phyloP scores from a whole-genome alignment of 2,888 invertebrate genomes.

The Leptopilina drosophilae region DNA sequence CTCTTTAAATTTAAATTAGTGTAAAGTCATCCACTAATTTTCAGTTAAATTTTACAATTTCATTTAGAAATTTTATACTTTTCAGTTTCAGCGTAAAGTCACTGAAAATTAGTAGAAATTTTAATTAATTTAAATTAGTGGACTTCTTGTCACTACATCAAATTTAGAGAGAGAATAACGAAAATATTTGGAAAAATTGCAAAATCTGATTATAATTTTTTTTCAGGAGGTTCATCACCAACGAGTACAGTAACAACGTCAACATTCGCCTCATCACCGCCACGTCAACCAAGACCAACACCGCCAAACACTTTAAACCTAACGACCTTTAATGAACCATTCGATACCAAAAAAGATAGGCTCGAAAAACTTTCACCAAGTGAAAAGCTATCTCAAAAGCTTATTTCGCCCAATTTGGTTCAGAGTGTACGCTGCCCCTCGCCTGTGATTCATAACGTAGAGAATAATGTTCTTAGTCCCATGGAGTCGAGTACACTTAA shows the following conservation, averaged over 20 bases:
- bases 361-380: slow-evolving; percentile 66
- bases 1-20: no score
- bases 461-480: slow-evolving; percentile 72
- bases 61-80: no score
- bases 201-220: background rate
- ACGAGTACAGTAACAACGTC: slow-evolving; percentile 78
- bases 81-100: no score
- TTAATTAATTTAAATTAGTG: no score
- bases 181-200: background rate
- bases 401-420: slow-evolving; percentile 74
- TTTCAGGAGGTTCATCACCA: slow-evolving; percentile 65
- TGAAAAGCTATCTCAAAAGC: slow-evolving; percentile 71
- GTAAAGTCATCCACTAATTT: no score
- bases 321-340: slow-evolving; percentile 77
- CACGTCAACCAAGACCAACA: slow-evolving; percentile 84
- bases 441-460: slow-evolving; percentile 74
- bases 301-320: slow-evolving; percentile 91
- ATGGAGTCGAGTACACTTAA: slow-evolving; percentile 58
- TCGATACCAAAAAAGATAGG: slow-evolving; percentile 67
- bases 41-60: no score
- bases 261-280: slow-evolving; percentile 79
- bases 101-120: no score
- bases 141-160: no score
- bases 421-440: slow-evolving; percentile 74
- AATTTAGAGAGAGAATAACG: no score